A percentile compares a stretch with the other conserved stretches of the same genome.
These are phyloP conservation scores for Paracyclopina nana DNA, from an alignment of 1,140 invertebrate species.

Conservation along the genomic window DNA sequence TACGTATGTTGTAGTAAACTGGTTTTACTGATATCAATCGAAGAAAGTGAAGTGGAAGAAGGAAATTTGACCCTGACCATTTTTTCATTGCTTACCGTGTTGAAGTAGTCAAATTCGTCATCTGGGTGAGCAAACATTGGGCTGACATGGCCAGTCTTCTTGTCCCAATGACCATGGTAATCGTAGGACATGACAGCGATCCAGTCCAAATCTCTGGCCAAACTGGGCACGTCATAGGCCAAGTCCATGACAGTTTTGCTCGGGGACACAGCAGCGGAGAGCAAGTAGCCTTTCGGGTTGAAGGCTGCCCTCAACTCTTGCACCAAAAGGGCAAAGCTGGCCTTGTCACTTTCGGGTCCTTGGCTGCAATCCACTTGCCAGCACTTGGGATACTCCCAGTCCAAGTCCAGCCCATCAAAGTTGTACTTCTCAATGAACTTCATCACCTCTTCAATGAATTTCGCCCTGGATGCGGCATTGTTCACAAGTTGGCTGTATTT, in stretches of 20 bases:
- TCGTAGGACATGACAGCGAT: slow-evolving; percentile 68
- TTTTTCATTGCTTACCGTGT: slow-evolving; percentile 26
- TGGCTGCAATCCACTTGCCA: slow-evolving; percentile 48
- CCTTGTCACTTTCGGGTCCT: slow-evolving; percentile 57
- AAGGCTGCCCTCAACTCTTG: slow-evolving; percentile 26
- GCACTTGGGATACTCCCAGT: slow-evolving; percentile 80
- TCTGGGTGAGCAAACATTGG: slow-evolving; percentile 57
- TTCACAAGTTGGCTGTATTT: slow-evolving; percentile 65
- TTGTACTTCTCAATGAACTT: slow-evolving; percentile 55
- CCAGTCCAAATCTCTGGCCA: slow-evolving; percentile 60
- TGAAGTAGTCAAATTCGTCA: slow-evolving; percentile 37
- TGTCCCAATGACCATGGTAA: slow-evolving; percentile 64
- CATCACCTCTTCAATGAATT: slow-evolving; percentile 49
- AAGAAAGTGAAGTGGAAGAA: not conserved
- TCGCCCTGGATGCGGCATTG: slow-evolving; percentile 40
- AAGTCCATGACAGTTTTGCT: slow-evolving; percentile 67
- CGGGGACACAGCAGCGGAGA: slow-evolving; percentile 65
- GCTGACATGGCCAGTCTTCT: slow-evolving; percentile 58
- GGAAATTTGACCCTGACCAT: not conserved
- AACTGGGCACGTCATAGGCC: slow-evolving; percentile 52
- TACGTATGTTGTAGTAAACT: not conserved
- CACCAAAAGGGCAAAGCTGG: slow-evolving; percentile 26
- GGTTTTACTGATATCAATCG: not conserved
- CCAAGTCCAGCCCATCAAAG: slow-evolving; percentile 69
- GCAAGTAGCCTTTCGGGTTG: slow-evolving; percentile 30